Evolutionary conservation across 2,113 vertebrate species (phyloP).

Genomic region (Pachycephala philippinensis): DNA sequence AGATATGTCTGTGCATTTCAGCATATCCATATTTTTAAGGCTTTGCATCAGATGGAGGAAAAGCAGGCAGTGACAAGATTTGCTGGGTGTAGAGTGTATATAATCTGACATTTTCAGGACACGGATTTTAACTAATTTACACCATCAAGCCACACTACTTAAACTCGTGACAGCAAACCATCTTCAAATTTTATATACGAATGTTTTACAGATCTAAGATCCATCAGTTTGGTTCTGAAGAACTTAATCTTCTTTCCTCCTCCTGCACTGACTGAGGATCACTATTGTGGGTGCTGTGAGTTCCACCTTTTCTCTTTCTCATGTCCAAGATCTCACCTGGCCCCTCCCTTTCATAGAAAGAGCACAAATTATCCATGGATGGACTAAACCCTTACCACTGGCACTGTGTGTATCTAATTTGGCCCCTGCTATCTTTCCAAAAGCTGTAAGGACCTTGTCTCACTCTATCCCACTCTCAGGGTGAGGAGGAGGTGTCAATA

Average conservation of each 20-base stretch:
- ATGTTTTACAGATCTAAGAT: conserved; percentile 3
- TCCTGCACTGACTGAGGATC: neutral
- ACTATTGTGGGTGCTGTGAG: neutral
- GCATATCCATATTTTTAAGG: neutral
- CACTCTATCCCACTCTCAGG: neutral
- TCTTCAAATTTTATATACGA: neutral
- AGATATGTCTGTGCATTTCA: neutral
- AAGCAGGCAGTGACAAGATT: conserved; percentile 51
- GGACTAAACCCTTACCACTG: neutral
- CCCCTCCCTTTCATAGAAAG: neutral
- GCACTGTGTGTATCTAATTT: neutral
- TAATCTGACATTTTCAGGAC: conserved; percentile 57
- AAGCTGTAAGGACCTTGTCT: neutral
- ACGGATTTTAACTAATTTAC: conserved; percentile 49
- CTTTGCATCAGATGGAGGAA: conserved; percentile 38
- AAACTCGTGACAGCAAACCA: neutral
- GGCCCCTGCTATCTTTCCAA: neutral
- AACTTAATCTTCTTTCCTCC: conserved; percentile 25
- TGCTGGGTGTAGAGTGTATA: neutral
- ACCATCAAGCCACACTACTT: conserved; percentile 12
- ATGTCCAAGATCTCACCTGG: neutral
- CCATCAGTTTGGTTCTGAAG: neutral
- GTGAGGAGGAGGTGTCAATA: neutral
- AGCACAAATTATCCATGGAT: neutral
- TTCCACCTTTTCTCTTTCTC: neutral